Conservation (phyloP, 2,888 invertebrate species). For the Autographa gamma region DNA sequence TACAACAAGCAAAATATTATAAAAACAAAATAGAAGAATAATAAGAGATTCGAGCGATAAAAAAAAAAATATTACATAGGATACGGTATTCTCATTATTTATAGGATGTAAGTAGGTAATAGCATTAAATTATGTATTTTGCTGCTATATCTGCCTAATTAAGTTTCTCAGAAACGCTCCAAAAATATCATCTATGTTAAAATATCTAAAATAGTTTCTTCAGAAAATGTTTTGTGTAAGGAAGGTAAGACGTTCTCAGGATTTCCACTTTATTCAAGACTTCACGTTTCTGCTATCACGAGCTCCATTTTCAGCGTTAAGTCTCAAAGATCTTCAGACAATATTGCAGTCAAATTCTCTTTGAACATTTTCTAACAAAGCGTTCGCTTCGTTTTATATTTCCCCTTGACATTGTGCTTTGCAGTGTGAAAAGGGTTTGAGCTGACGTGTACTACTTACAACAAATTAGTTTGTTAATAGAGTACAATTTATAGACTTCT, state of each 20-base stretch:
- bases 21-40: too few relatives aligned
- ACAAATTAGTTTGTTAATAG: slow-evolving; percentile 1
- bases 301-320: background rate
- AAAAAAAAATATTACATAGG: too few relatives aligned
- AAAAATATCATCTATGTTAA: background rate
- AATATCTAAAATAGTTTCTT: background rate
- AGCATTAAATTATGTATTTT: too few relatives aligned
- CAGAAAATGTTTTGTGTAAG: background rate
- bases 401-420: slow-evolving; percentile 8
- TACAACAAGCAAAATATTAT: too few relatives aligned
- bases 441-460: slow-evolving; percentile 6
- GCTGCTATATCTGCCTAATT: too few relatives aligned
- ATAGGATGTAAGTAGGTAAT: too few relatives aligned
- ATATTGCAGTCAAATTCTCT: slow-evolving; percentile 26
- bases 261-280: background rate
- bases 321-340: slow-evolving; percentile 11
- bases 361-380: slow-evolving; percentile 29
- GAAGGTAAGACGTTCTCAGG: background rate
- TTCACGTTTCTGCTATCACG: background rate
- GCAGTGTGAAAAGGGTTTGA: slow-evolving; percentile 17
- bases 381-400: slow-evolving; percentile 6
- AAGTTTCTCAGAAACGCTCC: too few relatives aligned
- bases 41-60: too few relatives aligned
- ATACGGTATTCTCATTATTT: too few relatives aligned
- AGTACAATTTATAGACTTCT: background rate